Evolutionary conservation across 2,797 vertebrate genomes (phyloP).

Genomic region (Sebastes kiyomatsui): DNA sequence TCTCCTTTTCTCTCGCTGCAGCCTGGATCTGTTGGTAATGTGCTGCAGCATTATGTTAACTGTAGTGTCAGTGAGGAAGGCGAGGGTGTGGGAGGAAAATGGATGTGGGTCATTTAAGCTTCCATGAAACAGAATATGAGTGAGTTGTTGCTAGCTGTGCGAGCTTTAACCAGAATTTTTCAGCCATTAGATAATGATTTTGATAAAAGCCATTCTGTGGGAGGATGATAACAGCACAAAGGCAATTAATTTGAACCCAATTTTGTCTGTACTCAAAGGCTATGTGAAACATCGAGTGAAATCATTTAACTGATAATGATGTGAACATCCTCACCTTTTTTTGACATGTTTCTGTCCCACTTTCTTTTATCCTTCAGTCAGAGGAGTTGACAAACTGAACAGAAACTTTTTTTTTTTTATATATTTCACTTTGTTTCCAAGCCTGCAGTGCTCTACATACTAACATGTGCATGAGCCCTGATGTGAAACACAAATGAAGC

Average conservation of each 20-base stretch:
- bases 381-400: constrained; percentile 37
- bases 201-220: constrained; percentile 76
- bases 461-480: constrained; percentile 16
- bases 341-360: constrained; percentile 41
- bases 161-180: constrained; percentile 59
- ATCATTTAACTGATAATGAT: constrained; percentile 64
- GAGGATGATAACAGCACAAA: constrained; percentile 71
- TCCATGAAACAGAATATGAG: constrained; percentile 65
- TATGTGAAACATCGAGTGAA: constrained; percentile 53
- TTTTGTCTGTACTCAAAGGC: constrained; percentile 66
- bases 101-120: constrained; percentile 71
- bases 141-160: constrained; percentile 59
- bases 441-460: constrained; percentile 23
- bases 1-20: constrained; percentile 40
- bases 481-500: constrained; percentile 45
- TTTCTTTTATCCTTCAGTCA: constrained; percentile 47
- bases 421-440: constrained; percentile 21
- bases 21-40: constrained; percentile 47
- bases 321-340: constrained; percentile 59
- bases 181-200: constrained; percentile 78
- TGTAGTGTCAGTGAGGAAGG: constrained; percentile 50
- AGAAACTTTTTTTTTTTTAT: constrained; percentile 11
- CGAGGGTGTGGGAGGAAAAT: constrained; percentile 72
- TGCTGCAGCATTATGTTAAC: constrained; percentile 64
- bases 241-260: constrained; percentile 72